These are phyloP conservation scores for Porites divaricata DNA, from an alignment of 92 coral and sea anemone genomes.

Conservation along the genomic window DNA sequence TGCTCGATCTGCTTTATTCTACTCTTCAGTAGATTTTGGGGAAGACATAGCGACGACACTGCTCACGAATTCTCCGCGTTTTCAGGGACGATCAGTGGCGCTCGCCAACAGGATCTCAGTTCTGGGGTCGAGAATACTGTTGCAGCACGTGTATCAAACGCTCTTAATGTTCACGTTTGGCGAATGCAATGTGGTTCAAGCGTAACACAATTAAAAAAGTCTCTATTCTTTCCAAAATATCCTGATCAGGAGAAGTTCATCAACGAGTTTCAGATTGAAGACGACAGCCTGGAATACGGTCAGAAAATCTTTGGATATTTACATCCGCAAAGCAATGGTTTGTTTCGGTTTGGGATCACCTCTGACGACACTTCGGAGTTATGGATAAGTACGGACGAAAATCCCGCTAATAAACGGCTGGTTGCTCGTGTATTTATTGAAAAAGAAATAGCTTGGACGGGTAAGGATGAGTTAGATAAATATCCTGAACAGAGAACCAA, in stretches of 20 bases:
- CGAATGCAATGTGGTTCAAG: neutral
- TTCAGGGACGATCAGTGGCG: too few relatives aligned
- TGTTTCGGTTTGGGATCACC: neutral
- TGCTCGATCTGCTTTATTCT: neutral
- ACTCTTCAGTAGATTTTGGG: neutral
- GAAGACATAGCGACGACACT: neutral
- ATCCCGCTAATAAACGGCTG: neutral
- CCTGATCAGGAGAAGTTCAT: neutral
- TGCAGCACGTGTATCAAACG: too few relatives aligned
- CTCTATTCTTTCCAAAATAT: neutral
- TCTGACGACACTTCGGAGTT: constrained; percentile 23
- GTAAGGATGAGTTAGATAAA: neutral
- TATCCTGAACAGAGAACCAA: neutral
- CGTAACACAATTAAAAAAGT: neutral
- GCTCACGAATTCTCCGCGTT: too few relatives aligned
- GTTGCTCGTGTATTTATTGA: constrained; percentile 1
- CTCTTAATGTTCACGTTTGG: neutral
- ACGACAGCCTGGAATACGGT: neutral
- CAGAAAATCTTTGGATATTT: neutral
- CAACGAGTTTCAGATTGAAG: neutral
- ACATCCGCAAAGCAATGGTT: neutral
- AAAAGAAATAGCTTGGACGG: neutral
- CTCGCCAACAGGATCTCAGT: too few relatives aligned
- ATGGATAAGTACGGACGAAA: constrained; percentile 10
- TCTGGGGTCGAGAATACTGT: too few relatives aligned